Evolutionary conservation across 2,797 vertebrate species (phyloP).

Genomic region (Mormyrops attenuatus): DNA sequence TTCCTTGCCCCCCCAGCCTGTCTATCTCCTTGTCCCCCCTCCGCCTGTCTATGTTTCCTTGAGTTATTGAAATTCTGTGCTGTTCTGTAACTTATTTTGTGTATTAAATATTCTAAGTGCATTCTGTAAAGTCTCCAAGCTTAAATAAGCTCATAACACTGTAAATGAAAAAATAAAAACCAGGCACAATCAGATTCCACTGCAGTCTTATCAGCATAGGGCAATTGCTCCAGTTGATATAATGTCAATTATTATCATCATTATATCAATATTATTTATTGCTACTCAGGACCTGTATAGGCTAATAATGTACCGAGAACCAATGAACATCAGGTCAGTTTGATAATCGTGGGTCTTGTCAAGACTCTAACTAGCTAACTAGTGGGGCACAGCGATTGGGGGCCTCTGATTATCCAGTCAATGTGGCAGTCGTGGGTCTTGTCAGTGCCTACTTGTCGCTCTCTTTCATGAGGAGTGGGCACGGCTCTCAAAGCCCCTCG

Average conservation of each 20-base stretch:
- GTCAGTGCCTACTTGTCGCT: background rate
- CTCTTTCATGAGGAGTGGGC: background rate
- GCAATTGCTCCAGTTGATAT: slow-evolving; percentile 37
- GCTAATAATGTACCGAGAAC: background rate
- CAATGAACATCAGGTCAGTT: background rate
- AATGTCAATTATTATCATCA: slow-evolving; percentile 44
- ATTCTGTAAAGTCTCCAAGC: background rate
- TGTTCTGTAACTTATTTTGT: background rate
- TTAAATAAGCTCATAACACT: background rate
- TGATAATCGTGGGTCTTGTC: background rate
- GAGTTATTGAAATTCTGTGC: background rate
- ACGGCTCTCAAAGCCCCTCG: background rate
- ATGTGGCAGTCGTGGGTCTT: background rate
- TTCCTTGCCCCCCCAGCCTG: background rate
- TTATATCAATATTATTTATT: slow-evolving; percentile 23
- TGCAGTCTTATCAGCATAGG: background rate
- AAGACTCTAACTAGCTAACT: background rate
- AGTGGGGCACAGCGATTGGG: background rate
- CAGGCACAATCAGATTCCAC: background rate
- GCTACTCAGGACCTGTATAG: background rate
- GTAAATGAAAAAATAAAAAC: background rate
- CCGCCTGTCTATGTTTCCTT: background rate
- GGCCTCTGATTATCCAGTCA: background rate
- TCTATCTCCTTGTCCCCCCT: background rate
- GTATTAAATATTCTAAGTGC: background rate